Evolutionary conservation across 1,140 invertebrate species (phyloP), one percentile per base, ranked within the genome.

Genomic region (Atta texana): DNA sequence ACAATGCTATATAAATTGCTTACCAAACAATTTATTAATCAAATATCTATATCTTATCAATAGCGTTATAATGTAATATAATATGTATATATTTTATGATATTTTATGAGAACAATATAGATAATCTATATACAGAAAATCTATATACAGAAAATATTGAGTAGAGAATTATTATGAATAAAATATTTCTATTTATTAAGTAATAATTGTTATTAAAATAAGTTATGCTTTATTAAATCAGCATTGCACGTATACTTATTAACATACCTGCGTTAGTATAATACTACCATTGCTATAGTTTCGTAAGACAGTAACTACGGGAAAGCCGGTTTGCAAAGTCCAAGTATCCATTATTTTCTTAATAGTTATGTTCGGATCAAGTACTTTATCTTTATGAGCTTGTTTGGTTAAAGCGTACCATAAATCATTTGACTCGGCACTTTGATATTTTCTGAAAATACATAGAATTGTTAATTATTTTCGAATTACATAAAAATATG

Each of bases 251-350:
- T 81, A 0, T 61, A 3, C 55, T 44, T 16, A n/a, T 49, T 55
- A 31, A 81, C 84, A 91, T 91, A 96, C 96, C 93, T 97, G 97
- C 24, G 94, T 95, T 7, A 98, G 94, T 1, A 87, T 93, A 6
- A 97, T 95, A 0, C 93, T 92, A 59, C 96, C 95, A 6, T 93
- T 95, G 18, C 96, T 92, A 91, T 98, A 97, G 93, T 97, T 94
- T 72, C 97, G 96, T 0, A 90, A 96, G 0, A 98, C 96, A 0
- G 96, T 98, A 0, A 99, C 95, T 0, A 98, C 96, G 0, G 98
- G 98, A 93, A 97, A 99, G 0, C 98, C 98, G 85, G 97, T 98
- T 94, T 99, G 98, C 8, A 98, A 93, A 0, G 98, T 98, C 98
- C 98, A 99, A 0, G 98, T 98, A 90, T 99, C 98, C 98, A 98